phyloP scores from a whole-genome alignment of 2,888 invertebrate species.

The Lasioglossum oenotherae region DNA sequence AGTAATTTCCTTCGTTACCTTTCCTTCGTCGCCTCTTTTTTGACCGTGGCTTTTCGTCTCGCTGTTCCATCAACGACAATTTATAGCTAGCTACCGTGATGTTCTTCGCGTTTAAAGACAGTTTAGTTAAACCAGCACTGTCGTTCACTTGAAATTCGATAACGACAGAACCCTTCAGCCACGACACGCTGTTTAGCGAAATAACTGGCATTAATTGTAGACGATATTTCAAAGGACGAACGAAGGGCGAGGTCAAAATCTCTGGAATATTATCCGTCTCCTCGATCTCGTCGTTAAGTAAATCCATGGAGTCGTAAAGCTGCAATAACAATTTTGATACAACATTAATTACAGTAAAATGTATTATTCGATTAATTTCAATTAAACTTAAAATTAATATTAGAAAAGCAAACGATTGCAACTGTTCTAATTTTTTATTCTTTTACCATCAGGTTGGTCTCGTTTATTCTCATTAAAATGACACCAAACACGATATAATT shows the following conservation, averaged over 20 bases:
- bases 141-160: slow-evolving; percentile 75
- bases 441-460: no score
- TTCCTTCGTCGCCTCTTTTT: slow-evolving; percentile 55
- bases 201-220: slow-evolving; percentile 72
- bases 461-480: no score
- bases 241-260: slow-evolving; percentile 64
- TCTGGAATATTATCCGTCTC: slow-evolving; percentile 25
- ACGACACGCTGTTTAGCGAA: slow-evolving; percentile 59
- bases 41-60: background rate
- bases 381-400: background rate
- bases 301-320: slow-evolving; percentile 68
- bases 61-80: slow-evolving; percentile 41
- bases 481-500: no score
- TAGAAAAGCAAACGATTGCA: background rate
- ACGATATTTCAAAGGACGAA: slow-evolving; percentile 74
- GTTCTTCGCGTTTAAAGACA: slow-evolving; percentile 74
- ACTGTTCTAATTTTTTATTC: no score
- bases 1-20: slow-evolving; percentile 21
- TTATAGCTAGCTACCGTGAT: slow-evolving; percentile 68
- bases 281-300: slow-evolving; percentile 70
- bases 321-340: slow-evolving; percentile 34
- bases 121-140: slow-evolving; percentile 58
- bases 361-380: background rate
- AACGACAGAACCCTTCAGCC: slow-evolving; percentile 70
- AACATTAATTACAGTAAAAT: background rate